Percentiles rank a stretch among this genome's conserved stretches.
Conservation (phyloP, 2,888 invertebrate species). For the Phorcus lineatus region DNA sequence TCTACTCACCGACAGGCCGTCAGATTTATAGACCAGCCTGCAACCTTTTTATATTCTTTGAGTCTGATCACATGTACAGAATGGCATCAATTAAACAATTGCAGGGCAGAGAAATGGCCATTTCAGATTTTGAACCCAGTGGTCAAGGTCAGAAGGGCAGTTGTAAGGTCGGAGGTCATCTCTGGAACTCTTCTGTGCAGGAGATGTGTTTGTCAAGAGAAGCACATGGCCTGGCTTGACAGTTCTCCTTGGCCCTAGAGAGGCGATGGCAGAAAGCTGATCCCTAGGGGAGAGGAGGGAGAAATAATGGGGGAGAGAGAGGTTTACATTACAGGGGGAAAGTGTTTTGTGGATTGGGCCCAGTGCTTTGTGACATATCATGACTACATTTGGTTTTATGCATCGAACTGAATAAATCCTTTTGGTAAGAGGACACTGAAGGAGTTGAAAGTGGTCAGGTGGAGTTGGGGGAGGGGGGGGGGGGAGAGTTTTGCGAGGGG, state of each 20-base stretch:
- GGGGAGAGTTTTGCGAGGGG: too few relatives aligned
- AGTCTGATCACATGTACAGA: slow-evolving; percentile 19
- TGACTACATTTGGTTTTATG: too few relatives aligned
- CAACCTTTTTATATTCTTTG: slow-evolving; percentile 9
- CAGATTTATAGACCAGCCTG: slow-evolving; percentile 3
- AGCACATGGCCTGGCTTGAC: slow-evolving; percentile 6
- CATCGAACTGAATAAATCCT: too few relatives aligned
- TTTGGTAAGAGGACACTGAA: too few relatives aligned
- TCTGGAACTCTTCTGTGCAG: not conserved
- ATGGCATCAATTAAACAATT: slow-evolving; percentile 21
- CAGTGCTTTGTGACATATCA: too few relatives aligned
- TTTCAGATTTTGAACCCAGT: not conserved
- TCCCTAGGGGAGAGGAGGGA: not conserved
- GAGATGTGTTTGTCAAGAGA: not conserved
- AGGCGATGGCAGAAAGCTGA: not conserved
- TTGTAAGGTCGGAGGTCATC: not conserved
- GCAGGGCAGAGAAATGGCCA: slow-evolving; percentile 1
- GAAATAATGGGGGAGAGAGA: too few relatives aligned
- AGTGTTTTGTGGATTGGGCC: too few relatives aligned
- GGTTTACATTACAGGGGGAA: too few relatives aligned
- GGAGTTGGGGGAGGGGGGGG: too few relatives aligned
- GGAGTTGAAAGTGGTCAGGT: too few relatives aligned
- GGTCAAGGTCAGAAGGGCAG: not conserved
- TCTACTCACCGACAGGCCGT: not conserved
- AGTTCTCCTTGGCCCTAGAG: not conserved